These are phyloP conservation scores for Liopterus haemorrhoidalis DNA, from an alignment of 2,888 invertebrate species.

Conservation along the genomic window DNA sequence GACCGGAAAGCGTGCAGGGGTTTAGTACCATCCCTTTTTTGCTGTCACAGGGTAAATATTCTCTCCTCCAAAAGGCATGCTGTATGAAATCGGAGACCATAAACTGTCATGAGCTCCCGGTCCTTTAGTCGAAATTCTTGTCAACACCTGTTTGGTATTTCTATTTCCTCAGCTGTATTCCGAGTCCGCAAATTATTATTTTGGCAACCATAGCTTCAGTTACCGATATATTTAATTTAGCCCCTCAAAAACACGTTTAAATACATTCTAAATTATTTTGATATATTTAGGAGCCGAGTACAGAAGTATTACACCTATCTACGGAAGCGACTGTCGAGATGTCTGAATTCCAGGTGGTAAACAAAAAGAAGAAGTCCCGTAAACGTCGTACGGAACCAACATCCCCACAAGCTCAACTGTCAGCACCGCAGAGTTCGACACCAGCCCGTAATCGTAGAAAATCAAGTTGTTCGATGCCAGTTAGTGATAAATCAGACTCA, in stretches of 20 bases:
- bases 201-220: too few relatives aligned
- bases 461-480: constrained; percentile 73
- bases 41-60: too few relatives aligned
- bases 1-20: too few relatives aligned
- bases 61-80: too few relatives aligned
- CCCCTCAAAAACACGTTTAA: background rate
- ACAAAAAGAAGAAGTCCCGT: constrained; percentile 73
- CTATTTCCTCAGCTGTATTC: too few relatives aligned
- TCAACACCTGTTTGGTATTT: too few relatives aligned
- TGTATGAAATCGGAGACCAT: too few relatives aligned
- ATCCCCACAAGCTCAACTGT: background rate
- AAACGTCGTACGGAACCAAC: constrained; percentile 48
- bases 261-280: background rate
- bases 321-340: constrained; percentile 52
- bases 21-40: too few relatives aligned
- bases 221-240: too few relatives aligned
- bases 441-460: constrained; percentile 44
- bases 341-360: constrained; percentile 76
- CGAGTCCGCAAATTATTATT: too few relatives aligned
- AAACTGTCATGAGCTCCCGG: too few relatives aligned
- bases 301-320: constrained; percentile 25
- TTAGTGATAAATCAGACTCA: constrained; percentile 78
- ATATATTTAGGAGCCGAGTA: background rate
- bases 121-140: too few relatives aligned
- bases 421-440: background rate